Conservation (phyloP, 2,888 invertebrate genomes). For the Drosophila anomelani region DNA sequence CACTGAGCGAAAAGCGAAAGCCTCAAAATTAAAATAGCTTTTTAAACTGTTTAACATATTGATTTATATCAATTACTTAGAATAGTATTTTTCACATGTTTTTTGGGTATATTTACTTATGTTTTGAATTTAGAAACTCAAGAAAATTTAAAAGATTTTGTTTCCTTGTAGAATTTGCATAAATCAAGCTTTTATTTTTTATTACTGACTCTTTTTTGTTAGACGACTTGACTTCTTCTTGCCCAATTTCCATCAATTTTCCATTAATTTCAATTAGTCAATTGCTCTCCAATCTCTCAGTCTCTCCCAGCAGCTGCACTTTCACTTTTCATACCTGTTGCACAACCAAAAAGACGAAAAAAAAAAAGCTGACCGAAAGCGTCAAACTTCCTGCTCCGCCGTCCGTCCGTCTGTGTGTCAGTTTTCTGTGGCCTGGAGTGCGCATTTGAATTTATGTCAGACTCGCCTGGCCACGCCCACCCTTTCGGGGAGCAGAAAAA, state of each 20-base stretch:
- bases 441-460: constrained; percentile 46
- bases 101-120: no score
- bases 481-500: constrained; percentile 11
- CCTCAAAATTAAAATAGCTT: neutral
- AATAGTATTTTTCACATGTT: no score
- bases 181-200: no score
- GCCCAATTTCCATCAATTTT: constrained; percentile 2
- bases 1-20: constrained; percentile 3
- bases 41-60: neutral
- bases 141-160: no score
- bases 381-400: constrained; percentile 33
- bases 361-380: constrained; percentile 27
- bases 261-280: constrained; percentile 26
- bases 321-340: constrained; percentile 68
- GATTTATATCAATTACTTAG: neutral
- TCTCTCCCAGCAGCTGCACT: constrained; percentile 42
- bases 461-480: constrained; percentile 33
- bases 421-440: constrained; percentile 37
- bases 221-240: neutral
- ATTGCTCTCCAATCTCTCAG: constrained; percentile 11
- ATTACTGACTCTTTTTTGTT: neutral
- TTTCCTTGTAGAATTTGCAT: no score
- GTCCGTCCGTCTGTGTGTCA: constrained; percentile 18
- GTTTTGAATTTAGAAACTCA: no score
- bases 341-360: constrained; percentile 43